Evolutionary conservation across 2,113 vertebrate species (phyloP), one percentile per base, ranked within the genome.

Genomic region (Ophiodon elongatus): DNA sequence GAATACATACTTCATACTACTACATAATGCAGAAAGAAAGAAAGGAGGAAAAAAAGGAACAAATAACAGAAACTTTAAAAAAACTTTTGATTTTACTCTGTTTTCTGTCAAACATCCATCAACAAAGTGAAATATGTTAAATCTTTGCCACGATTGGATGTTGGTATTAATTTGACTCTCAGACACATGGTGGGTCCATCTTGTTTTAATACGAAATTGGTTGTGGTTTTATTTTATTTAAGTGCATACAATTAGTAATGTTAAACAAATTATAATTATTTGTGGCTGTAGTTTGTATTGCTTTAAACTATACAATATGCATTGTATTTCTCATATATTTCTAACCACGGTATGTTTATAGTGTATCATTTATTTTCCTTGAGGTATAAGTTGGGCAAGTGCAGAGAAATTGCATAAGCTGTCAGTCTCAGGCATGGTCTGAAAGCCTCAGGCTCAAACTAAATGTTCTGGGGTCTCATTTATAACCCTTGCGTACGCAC

Each of bases 361-460:
- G 8, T 9, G 43, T 47, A 14, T 47, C 10, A 8, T 47, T 35
- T 43, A 43, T 62, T 27, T 19, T 29, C n/a, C 70, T 59, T 39
- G 19, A 59, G 52, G 41, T 63, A 73, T 25, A 47, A 78, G 23
- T 71, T 35, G 7, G 27, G 9, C 29, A 47, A 67, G 43, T 66
- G 45, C 66, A 68, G 31, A 72, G 4, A 71, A 39, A 79, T 67
- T 72, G 37, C 43, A 66, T 37, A 70, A 79, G 31, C 78, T 79
- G 79, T 85, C 73, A 74, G 57, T n/a, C n/a, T n/a, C n/a, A n/a
- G n/a, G n/a, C n/a, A n/a, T n/a, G n/a, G n/a, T 82, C 66, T 33
- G 70, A 54, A 54, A 0, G 50, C 57, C 67, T 72, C 33, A 29
- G 66, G 82, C 66, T 56, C 23, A 31, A 79, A 60, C 64, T 65